Conservation (phyloP, 37 sponge, comb jelly and placozoan species). For the Crambe crambe region DNA sequence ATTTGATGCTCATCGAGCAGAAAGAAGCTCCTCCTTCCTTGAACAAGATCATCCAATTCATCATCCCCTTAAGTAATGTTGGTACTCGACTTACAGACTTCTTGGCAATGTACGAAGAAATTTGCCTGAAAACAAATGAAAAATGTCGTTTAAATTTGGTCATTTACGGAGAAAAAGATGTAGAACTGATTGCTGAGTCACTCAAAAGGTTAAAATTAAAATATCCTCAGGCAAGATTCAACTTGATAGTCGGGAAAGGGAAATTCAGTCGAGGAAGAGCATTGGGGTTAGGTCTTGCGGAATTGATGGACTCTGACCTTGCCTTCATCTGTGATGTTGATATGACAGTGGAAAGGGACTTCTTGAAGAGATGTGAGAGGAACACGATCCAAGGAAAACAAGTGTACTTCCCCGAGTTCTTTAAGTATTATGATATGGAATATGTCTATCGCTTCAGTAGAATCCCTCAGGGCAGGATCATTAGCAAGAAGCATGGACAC, state of each 20-base stretch:
- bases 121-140: slow-evolving; percentile 19
- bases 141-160: slow-evolving; percentile 33
- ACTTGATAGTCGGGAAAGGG: slow-evolving; percentile 34
- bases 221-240: slow-evolving; percentile 25
- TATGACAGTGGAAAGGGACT: slow-evolving; percentile 26
- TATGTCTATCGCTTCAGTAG: slow-evolving; percentile 39
- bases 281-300: slow-evolving; percentile 41
- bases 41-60: slow-evolving; percentile 17
- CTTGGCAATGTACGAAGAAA: slow-evolving; percentile 51
- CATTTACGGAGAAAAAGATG: slow-evolving; percentile 56
- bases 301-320: slow-evolving; percentile 31
- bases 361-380: slow-evolving; percentile 45
- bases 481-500: slow-evolving; percentile 57
- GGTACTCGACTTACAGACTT: slow-evolving; percentile 39
- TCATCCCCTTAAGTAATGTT: slow-evolving; percentile 56
- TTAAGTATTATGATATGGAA: slow-evolving; percentile 71
- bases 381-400: slow-evolving; percentile 66
- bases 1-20: background rate
- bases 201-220: slow-evolving; percentile 5
- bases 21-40: background rate
- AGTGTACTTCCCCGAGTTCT: slow-evolving; percentile 75
- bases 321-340: slow-evolving; percentile 81
- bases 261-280: slow-evolving; percentile 55
- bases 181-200: slow-evolving; percentile 2
- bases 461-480: background rate